Evolutionary conservation across 2,888 invertebrate genomes (phyloP), one percentile per base, ranked within the genome.

Genomic region (Aleiodes leptofemur): DNA sequence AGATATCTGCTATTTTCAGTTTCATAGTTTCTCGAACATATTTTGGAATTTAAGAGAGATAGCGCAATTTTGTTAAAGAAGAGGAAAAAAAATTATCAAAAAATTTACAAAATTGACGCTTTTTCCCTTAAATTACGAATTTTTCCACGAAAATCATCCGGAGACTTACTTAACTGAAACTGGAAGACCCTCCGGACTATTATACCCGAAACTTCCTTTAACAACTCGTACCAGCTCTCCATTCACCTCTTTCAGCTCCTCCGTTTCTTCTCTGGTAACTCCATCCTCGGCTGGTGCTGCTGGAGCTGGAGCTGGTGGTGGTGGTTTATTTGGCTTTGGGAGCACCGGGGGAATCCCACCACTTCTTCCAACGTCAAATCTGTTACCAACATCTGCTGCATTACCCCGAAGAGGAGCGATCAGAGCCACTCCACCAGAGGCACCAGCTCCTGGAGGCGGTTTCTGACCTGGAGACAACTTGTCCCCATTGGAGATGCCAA

Each of bases 151-250:
- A 34, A 34, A 34, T 34, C 51, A 38, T 50, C 14, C 9, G 23
- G 14, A 23, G 48, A 82, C 86, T 84, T 70, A 89, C 89, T 86
- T 86, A 14, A 89, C 84, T 4, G 83, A 83, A 13, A 89, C 82
- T 0, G 89, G 87, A n/a, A 88, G 82, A 59, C 89, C 89, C 68
- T 89, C 89, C 0, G 89, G 89, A 73, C 89, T 89, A 11, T 84
- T 81, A 73, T 88, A 89, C 8, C 82, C 84, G 16, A 85, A 86
- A 69, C 77, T 85, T 13, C 89, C 89, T 29, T 84, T 73, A 13
- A 89, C 89, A 1, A 84, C 83, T 7, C 86, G 80, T 4, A 89
- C 85, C 3, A 84, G 80, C 71, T 86, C 77, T 3, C 86, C 86
- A 64, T 87, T 84, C 7, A 88, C 86, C 31, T 84, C 81, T 77